Percentiles rank a stretch among this genome's conserved stretches.
Conservation (phyloP, 2,888 invertebrate genomes). For the Adela reaumurella region DNA sequence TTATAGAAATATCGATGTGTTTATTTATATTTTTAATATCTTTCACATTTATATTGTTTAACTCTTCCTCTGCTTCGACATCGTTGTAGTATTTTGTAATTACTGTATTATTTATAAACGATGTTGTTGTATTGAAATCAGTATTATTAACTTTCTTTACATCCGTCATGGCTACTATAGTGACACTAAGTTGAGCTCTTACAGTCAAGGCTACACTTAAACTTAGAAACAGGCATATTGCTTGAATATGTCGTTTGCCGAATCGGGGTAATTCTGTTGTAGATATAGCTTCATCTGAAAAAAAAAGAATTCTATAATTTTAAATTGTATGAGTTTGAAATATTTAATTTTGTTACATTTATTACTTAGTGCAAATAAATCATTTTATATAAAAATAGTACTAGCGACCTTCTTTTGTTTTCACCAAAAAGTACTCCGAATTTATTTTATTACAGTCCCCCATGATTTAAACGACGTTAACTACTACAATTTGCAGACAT, state of each 20-base stretch:
- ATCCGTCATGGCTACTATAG: conserved; percentile 34
- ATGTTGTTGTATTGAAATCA: not conserved
- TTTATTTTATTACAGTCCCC: too few relatives aligned
- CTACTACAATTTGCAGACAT: too few relatives aligned
- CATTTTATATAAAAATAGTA: not conserved
- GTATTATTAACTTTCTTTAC: not conserved
- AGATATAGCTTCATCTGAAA: too few relatives aligned
- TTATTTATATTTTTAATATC: too few relatives aligned
- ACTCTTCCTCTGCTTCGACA: too few relatives aligned
- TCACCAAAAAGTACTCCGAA: too few relatives aligned
- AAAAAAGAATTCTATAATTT: too few relatives aligned
- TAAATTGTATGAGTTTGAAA: too few relatives aligned
- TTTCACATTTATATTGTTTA: too few relatives aligned
- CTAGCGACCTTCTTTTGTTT: not conserved
- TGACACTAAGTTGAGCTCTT: conserved; percentile 25
- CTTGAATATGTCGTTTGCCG: conserved; percentile 28
- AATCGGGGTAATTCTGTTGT: conserved; percentile 13
- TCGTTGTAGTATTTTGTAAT: not conserved
- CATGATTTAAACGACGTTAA: too few relatives aligned
- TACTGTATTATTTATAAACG: not conserved
- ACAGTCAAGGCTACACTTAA: conserved; percentile 22
- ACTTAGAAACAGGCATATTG: conserved; percentile 24
- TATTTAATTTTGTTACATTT: not conserved
- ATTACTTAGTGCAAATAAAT: not conserved
- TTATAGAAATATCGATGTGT: not conserved